phyloP scores from a whole-genome alignment of 37 sponge, comb jelly and placozoan species.

The Geodia barretti region DNA sequence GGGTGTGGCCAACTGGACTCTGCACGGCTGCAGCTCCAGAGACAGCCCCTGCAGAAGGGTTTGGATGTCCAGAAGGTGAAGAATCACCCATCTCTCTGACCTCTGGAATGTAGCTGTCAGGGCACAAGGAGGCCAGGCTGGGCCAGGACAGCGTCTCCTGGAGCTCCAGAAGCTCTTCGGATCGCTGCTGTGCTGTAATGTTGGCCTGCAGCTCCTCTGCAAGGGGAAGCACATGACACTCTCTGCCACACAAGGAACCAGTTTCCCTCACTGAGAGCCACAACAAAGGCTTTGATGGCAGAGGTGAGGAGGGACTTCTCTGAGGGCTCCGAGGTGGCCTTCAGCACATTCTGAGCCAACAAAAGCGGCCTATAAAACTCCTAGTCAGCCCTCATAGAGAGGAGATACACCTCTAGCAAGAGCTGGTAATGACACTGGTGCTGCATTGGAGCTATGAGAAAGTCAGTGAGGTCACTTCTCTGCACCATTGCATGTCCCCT shows the following conservation, averaged over 20 bases:
- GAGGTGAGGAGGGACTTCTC: slow-evolving; percentile 43
- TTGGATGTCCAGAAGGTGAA: too few relatives aligned
- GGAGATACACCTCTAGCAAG: slow-evolving; percentile 35
- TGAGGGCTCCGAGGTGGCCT: slow-evolving; percentile 22
- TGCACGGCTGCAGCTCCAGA: slow-evolving; percentile 18
- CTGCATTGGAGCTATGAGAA: slow-evolving; percentile 62
- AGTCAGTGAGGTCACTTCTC: slow-evolving; percentile 31
- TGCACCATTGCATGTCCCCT: slow-evolving; percentile 10
- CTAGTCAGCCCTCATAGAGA: not conserved
- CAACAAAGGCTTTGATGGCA: slow-evolving; percentile 52
- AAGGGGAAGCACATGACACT: not conserved
- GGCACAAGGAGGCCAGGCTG: not conserved
- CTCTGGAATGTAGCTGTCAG: slow-evolving; percentile 32
- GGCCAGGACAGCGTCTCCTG: slow-evolving; percentile 53
- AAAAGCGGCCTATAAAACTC: not conserved
- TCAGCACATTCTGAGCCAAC: slow-evolving; percentile 42
- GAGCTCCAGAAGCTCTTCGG: slow-evolving; percentile 42
- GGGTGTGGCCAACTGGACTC: slow-evolving; percentile 14
- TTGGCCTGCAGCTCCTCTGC: slow-evolving; percentile 55
- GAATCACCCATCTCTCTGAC: not conserved
- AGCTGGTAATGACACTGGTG: slow-evolving; percentile 62
- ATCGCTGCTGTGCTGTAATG: slow-evolving; percentile 27
- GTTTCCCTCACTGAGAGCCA: slow-evolving; percentile 47
- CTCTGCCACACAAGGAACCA: not conserved
- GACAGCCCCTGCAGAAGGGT: not conserved